Conservation (phyloP, 2,797 vertebrate genomes). For the Poecilia picta region DNA sequence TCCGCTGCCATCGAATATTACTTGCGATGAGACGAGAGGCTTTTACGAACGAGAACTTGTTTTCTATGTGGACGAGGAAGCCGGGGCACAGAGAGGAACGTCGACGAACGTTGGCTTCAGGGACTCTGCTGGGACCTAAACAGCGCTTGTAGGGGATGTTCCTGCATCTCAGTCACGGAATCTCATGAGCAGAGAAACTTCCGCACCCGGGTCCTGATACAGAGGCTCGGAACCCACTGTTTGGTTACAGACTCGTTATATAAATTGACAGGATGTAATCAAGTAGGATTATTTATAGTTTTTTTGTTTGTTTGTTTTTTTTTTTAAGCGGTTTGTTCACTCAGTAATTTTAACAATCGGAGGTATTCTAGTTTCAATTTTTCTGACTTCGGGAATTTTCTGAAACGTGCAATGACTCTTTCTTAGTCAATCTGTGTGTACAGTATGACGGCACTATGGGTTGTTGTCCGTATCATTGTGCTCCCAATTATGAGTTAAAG, state of each 20-base stretch:
- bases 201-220: neutral
- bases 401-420: neutral
- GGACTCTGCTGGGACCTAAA: neutral
- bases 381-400: neutral
- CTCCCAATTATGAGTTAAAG: neutral
- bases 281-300: slow-evolving; percentile 32
- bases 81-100: slow-evolving; percentile 9
- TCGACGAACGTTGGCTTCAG: neutral
- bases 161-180: neutral
- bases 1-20: slow-evolving; percentile 98
- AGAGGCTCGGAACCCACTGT: neutral
- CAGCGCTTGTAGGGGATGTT: slow-evolving; percentile 3
- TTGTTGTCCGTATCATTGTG: neutral
- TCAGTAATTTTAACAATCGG: neutral
- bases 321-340: slow-evolving; percentile 2
- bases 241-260: slow-evolving; percentile 5
- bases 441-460: neutral
- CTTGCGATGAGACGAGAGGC: slow-evolving; percentile 79
- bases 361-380: neutral
- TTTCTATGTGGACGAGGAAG: slow-evolving; percentile 22
- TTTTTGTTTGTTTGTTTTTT: slow-evolving; percentile 6
- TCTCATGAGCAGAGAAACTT: neutral
- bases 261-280: slow-evolving; percentile 18
- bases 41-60: slow-evolving; percentile 10
- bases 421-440: neutral